These are phyloP conservation scores for Sitta europaea DNA, from an alignment of 2,113 vertebrate genomes.

Conservation along the genomic window DNA sequence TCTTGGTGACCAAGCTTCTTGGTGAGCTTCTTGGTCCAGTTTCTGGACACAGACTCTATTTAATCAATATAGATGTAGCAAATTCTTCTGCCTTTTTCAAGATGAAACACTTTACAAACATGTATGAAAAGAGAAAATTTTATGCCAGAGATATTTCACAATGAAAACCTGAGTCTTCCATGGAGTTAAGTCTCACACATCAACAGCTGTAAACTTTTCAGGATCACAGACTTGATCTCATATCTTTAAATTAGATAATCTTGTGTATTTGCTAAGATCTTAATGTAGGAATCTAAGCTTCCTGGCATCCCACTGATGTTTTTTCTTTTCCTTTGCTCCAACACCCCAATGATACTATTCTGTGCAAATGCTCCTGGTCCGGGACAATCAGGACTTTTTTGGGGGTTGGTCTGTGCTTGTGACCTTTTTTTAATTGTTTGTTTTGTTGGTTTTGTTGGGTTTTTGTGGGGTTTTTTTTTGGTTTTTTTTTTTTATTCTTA, in stretches of 20 bases:
- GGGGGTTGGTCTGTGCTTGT: neutral
- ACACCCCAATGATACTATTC: neutral
- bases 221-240: neutral
- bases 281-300: neutral
- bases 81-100: neutral
- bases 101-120: neutral
- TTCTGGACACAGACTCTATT: neutral
- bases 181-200: neutral
- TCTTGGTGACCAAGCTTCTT: too few species aligned
- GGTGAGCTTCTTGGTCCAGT: too few species aligned
- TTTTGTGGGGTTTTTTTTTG: too few species aligned
- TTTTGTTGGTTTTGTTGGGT: too few species aligned
- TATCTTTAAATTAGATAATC: neutral
- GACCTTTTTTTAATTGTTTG: neutral
- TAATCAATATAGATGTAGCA: neutral
- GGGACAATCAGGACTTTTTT: neutral
- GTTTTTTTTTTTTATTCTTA: neutral
- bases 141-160: neutral
- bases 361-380: neutral
- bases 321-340: neutral
- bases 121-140: neutral
- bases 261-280: neutral
- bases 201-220: neutral
- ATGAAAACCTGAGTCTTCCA: neutral
- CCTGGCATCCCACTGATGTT: neutral